These are phyloP conservation scores for Callipepla californica DNA, from an alignment of 2,113 vertebrate species.

Conservation along the genomic window DNA sequence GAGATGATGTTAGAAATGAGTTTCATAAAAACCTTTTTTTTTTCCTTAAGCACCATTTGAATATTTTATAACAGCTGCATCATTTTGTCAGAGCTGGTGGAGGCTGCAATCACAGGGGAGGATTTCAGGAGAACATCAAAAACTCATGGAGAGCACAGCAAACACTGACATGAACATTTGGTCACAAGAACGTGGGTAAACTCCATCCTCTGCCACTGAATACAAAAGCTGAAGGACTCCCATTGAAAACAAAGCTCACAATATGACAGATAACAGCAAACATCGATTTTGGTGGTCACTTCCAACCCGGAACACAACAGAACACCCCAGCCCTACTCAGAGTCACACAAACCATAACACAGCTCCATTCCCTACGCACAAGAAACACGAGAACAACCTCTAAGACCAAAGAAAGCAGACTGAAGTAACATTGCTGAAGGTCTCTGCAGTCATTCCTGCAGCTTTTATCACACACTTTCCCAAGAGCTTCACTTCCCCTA, in stretches of 20 bases:
- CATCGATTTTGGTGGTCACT: neutral
- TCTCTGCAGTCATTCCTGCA: neutral
- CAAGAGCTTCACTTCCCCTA: neutral
- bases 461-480: neutral
- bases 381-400: slow-evolving; percentile 52
- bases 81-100: slow-evolving; percentile 1
- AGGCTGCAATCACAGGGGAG: slow-evolving; percentile 9
- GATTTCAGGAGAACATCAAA: slow-evolving; percentile 15
- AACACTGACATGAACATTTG: slow-evolving; percentile 14
- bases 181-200: neutral
- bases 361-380: slow-evolving; percentile 55
- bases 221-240: slow-evolving; percentile 16
- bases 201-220: slow-evolving; percentile 3
- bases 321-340: neutral
- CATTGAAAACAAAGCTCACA: slow-evolving; percentile 17
- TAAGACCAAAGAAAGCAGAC: slow-evolving; percentile 18
- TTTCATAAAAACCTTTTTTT: neutral
- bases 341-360: neutral
- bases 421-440: neutral
- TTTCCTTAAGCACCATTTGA: slow-evolving; percentile 7
- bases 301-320: neutral
- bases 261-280: slow-evolving; percentile 6
- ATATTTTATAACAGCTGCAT: neutral
- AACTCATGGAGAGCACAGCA: slow-evolving; percentile 28
- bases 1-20: neutral